These are phyloP conservation scores for Xanthia icteritia DNA, from an alignment of 2,888 invertebrate genomes.

Conservation along the genomic window DNA sequence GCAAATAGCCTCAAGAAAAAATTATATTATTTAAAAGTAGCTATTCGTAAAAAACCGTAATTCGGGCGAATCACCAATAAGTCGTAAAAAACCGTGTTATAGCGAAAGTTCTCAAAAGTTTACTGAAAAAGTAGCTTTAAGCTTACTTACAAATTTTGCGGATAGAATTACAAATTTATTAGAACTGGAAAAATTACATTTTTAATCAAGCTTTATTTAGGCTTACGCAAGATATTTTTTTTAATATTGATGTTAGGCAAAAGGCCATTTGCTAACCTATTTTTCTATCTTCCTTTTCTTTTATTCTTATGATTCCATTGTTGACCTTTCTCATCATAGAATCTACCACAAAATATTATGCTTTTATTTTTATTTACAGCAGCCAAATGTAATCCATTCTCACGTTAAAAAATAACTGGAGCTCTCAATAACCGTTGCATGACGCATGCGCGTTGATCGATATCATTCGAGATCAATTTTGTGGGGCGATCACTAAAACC, in stretches of 20 bases:
- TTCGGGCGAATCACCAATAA: too few relatives aligned
- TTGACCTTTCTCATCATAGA: too few relatives aligned
- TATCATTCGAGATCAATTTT: conserved; percentile 60
- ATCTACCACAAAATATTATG: background rate
- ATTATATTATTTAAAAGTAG: too few relatives aligned
- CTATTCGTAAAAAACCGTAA: too few relatives aligned
- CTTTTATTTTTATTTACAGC: conserved; percentile 11
- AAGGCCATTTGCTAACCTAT: background rate
- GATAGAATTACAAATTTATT: too few relatives aligned
- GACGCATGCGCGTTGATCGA: conserved; percentile 40
- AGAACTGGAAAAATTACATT: too few relatives aligned
- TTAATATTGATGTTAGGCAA: too few relatives aligned
- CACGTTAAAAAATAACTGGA: conserved; percentile 58
- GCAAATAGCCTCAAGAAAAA: too few relatives aligned
- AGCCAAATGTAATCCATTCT: conserved; percentile 25
- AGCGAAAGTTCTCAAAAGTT: background rate
- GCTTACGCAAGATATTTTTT: background rate
- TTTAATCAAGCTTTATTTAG: too few relatives aligned
- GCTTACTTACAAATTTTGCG: background rate
- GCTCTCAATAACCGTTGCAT: conserved; percentile 63
- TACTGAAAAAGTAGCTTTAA: background rate
- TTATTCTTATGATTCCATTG: background rate
- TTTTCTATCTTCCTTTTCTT: background rate
- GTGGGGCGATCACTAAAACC: conserved; percentile 51
- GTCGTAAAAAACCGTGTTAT: background rate